These are phyloP conservation scores for Drosophila helvetica DNA, from an alignment of 2,888 invertebrate species.

Conservation along the genomic window DNA sequence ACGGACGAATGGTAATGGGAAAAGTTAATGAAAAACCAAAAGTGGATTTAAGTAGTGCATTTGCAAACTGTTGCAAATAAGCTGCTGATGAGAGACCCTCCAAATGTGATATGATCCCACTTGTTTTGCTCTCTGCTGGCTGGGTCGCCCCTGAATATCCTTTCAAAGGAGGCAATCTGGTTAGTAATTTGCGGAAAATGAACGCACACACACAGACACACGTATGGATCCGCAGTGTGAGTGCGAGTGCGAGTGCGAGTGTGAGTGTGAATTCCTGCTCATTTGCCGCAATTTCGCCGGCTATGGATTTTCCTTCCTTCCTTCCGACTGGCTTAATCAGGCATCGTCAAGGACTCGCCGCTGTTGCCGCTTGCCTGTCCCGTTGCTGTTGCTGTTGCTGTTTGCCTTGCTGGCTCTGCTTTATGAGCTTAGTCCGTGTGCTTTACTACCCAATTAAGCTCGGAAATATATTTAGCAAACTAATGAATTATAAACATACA, in stretches of 20 bases:
- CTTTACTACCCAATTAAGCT: conserved; percentile 66
- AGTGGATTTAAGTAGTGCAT: background rate
- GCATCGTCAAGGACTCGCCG: conserved; percentile 38
- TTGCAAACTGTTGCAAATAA: background rate
- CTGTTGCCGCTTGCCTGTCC: conserved; percentile 5
- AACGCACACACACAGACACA: background rate
- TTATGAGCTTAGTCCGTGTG: conserved; percentile 52
- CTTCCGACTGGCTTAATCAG: conserved; percentile 40
- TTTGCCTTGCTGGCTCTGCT: conserved; percentile 41
- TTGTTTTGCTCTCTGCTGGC: background rate
- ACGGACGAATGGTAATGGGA: background rate
- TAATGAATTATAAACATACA: conserved; percentile 70
- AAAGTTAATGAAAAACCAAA: background rate
- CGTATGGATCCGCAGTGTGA: conserved; percentile 1
- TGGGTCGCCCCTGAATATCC: background rate
- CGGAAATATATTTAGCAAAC: conserved; percentile 68
- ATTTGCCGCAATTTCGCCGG: background rate
- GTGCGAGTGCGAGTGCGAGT: no score
- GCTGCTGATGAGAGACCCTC: background rate
- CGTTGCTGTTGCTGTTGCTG: conserved; percentile 9
- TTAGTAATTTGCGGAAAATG: conserved; percentile 22
- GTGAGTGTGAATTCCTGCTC: background rate
- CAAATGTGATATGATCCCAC: no score
- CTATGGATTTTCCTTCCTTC: conserved; percentile 27
- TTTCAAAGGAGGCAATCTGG: conserved; percentile 10